Evolutionary conservation across 1,140 invertebrate genomes (phyloP), one percentile per base, ranked within the genome.

Genomic region (Eufriesea mexicana): DNA sequence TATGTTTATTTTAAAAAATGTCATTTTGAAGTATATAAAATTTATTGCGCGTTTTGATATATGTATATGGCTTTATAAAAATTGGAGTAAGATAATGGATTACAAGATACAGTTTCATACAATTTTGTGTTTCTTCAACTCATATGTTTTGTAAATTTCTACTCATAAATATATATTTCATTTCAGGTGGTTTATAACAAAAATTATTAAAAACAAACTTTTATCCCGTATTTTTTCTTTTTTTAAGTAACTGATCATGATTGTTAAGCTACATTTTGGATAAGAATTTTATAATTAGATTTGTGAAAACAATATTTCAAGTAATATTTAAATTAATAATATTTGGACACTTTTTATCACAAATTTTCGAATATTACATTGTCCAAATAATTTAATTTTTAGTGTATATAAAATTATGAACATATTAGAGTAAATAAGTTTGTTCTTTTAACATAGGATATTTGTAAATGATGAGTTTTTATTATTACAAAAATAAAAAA

Each of bases 1-100:
- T 87, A 76, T 86, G 62, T 86, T 85, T 47, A 51, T 76, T 83
- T 85, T 55, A 86, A 70, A 75, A 86, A 87, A 87, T 73, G 45
- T 47, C 42, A 25, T 73, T 87, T 77, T 25, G 35, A 74, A 20
- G 74, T 71, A 61, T 89, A 89, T 61, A 90, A 89, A 90, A 79
- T 84, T 81, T 84, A 57, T 79, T 75, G 70, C 68, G 66, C 51
- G 9, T 79, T 28, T 47, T 51, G 61, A 51, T 49, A 84, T 54
- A 28, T 54, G 28, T 66, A 72, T 80, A 85, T 45, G 25, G n/a
- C 42, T 51, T 68, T 82, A 74, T 87, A 82, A 87, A 83, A 86
- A 73, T 76, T 78, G 49, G 57, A 79, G 74, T 84, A 81, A 67
- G 47, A 84, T 59, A 75, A 74, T 77, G 23, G 64, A 77, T 76